A percentile compares a stretch with the other conserved stretches of the same genome.
Evolutionary conservation across 2,888 invertebrate species (phyloP).

Genomic region (Diaprepes abbreviatus): DNA sequence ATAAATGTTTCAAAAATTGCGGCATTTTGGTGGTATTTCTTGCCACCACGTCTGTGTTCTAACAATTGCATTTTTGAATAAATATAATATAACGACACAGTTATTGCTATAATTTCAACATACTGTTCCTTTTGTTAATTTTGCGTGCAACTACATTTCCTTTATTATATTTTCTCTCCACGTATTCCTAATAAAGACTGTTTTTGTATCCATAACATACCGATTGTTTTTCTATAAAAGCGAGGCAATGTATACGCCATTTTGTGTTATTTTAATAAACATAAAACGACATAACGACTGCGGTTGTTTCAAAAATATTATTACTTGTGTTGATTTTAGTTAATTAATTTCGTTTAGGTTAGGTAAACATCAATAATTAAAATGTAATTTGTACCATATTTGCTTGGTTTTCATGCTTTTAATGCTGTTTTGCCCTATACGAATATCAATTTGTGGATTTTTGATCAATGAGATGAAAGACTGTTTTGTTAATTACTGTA

Average conservation of each 20-base stretch:
- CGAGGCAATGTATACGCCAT: neutral
- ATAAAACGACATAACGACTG: slow-evolving; percentile 23
- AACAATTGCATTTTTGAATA: too few relatives aligned
- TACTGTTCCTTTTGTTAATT: too few relatives aligned
- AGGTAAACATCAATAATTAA: slow-evolving; percentile 48
- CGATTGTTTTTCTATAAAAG: slow-evolving; percentile 3
- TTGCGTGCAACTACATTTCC: too few relatives aligned
- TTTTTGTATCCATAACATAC: neutral
- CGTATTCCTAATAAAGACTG: neutral
- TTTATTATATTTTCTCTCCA: too few relatives aligned
- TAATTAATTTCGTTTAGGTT: slow-evolving; percentile 45
- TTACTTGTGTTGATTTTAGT: slow-evolving; percentile 41
- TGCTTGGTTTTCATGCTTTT: slow-evolving; percentile 24
- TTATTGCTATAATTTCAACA: too few relatives aligned
- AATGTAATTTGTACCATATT: slow-evolving; percentile 44
- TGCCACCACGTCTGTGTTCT: too few relatives aligned
- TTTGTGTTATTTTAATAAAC: slow-evolving; percentile 40
- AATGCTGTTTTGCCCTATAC: neutral
- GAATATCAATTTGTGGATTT: slow-evolving; percentile 5
- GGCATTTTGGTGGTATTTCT: too few relatives aligned
- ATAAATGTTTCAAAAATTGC: too few relatives aligned
- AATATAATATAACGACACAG: too few relatives aligned
- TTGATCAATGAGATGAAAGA: neutral
- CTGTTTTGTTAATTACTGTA: slow-evolving; percentile 16
- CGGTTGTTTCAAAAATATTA: slow-evolving; percentile 32